Percentiles rank a stretch among this genome's conserved stretches.
These are phyloP conservation scores for Cydia pomonella DNA, from an alignment of 1,140 invertebrate species.

Conservation along the genomic window DNA sequence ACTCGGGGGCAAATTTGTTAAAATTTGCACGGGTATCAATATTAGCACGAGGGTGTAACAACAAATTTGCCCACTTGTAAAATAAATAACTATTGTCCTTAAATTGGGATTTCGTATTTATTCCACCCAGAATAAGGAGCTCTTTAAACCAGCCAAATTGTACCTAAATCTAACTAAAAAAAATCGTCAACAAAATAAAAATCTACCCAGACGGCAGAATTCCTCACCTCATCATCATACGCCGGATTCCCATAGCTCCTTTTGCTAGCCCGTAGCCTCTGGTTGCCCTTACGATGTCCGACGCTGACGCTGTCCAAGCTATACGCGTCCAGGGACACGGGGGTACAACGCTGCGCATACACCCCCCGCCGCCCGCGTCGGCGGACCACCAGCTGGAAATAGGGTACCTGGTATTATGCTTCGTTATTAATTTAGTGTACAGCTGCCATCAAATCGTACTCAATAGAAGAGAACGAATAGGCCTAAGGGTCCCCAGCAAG, in stretches of 20 bases:
- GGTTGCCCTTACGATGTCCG: slow-evolving; percentile 86
- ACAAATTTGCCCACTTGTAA: no score
- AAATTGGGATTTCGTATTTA: no score
- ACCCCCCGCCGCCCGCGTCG: slow-evolving; percentile 79
- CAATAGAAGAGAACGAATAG: neutral
- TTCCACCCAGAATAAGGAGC: no score
- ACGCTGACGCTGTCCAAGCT: slow-evolving; percentile 94
- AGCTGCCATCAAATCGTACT: neutral
- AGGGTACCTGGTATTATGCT: slow-evolving; percentile 1
- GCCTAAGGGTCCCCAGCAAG: no score
- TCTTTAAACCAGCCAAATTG: no score
- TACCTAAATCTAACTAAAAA: no score
- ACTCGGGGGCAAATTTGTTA: no score
- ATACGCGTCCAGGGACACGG: slow-evolving; percentile 93
- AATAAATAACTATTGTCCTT: no score
- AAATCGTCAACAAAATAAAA: no score
- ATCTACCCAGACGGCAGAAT: no score
- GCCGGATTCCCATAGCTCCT: slow-evolving; percentile 94
- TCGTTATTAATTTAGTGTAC: neutral
- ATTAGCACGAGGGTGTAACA: no score
- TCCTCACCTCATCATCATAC: slow-evolving; percentile 92
- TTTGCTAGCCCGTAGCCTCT: slow-evolving; percentile 86
- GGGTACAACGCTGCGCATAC: slow-evolving; percentile 92
- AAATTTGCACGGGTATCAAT: no score
- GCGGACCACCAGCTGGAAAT: slow-evolving; percentile 64